phyloP scores from a whole-genome alignment of 1,140 invertebrate species.

The Ganaspis sp. region DNA sequence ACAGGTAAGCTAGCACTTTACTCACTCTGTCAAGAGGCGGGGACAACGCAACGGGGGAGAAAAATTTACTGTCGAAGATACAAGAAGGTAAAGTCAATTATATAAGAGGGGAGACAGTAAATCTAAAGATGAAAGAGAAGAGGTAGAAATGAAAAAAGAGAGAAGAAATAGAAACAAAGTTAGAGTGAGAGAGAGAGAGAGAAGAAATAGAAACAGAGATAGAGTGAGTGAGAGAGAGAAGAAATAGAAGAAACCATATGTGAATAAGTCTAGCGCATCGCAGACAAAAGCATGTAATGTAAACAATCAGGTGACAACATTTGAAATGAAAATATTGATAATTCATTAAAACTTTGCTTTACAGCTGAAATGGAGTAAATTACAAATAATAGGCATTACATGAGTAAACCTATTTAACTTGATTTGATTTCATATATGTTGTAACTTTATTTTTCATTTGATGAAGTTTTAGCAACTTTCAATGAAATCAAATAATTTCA shows the following conservation, averaged over 20 bases:
- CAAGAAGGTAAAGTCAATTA: not conserved
- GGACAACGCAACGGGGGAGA: conserved; percentile 26
- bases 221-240: not conserved
- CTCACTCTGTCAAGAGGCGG: conserved; percentile 30
- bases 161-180: not conserved
- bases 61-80: not conserved
- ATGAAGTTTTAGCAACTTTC: too few species aligned
- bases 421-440: too few species aligned
- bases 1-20: conserved; percentile 43
- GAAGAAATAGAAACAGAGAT: not conserved
- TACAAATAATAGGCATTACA: too few species aligned
- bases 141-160: too few species aligned
- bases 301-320: not conserved
- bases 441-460: too few species aligned
- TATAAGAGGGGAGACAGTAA: not conserved
- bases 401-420: too few species aligned
- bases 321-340: not conserved
- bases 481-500: too few species aligned
- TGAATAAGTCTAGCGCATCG: not conserved
- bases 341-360: too few species aligned
- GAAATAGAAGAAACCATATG: not conserved
- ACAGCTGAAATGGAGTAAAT: too few species aligned
- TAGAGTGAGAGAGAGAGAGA: not conserved
- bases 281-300: not conserved
- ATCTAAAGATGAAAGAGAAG: not conserved